Evolutionary conservation across 2,888 invertebrate genomes (phyloP), one percentile per base, ranked within the genome.

Genomic region (Drosophila mayaguana): DNA sequence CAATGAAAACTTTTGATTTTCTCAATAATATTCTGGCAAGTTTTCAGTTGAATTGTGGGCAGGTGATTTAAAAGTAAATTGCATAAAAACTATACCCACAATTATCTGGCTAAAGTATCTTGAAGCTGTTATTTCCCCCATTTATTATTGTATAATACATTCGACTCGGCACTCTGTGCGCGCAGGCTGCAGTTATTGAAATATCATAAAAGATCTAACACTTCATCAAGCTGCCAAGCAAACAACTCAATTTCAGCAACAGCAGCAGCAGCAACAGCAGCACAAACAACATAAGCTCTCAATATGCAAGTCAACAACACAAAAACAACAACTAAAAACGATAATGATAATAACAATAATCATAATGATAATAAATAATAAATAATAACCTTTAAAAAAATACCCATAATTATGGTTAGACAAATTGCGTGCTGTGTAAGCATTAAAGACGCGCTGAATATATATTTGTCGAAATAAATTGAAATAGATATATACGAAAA

Each of bases 391-490:
- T 69, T 61, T 22, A 38, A 53, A 84, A 36, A 38, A 60, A 71
- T 59, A 63, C 59, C 40, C 67, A 63, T 78, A 82, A 80, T 85
- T 82, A 85, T 63, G 40, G 28, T 42, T 46, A 56, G 54, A 69
- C 61, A 66, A 76, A 85, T 88, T 67, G 88, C 85, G 86, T 85
- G 85, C 25, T 63, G 51, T 36, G 34, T 48, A 36, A 64, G 64
- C 83, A 80, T 87, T 65, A 82, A 71, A 71, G 32, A 40, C 57
- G 34, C 67, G 51, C 43, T 53, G 56, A 54, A 65, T 55, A 72
- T 72, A 72, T 72, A 84, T 84, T 81, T 85, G 68, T 74, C 53
- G 46, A 88, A 78, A 83, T 83, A 88, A 72, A 88, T 84, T 83
- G 80, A 80, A 88, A 88, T 85, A 75, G 48, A 64, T 63, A 60